A percentile compares a stretch with the other conserved stretches of the same genome.
Evolutionary conservation across 2,888 invertebrate species (phyloP).

Genomic region (Dynastes grantii): DNA sequence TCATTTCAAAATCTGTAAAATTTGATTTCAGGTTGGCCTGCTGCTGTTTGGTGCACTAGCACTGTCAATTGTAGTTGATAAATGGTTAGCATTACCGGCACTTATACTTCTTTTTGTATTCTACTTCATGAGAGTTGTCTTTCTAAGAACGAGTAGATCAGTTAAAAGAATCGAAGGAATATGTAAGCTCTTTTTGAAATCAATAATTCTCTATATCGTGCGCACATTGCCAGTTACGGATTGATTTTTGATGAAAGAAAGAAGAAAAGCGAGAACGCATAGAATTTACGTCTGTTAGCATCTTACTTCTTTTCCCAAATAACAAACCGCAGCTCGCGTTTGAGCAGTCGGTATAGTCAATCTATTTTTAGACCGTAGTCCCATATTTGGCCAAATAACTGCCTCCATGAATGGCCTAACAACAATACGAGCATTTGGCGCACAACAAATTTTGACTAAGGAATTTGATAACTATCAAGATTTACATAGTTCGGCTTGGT

Average conservation of each 20-base stretch:
- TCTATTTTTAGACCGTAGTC: slow-evolving; percentile 82
- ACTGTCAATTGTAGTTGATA: slow-evolving; percentile 80
- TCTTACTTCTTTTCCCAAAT: too few species aligned
- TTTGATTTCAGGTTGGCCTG: slow-evolving; percentile 59
- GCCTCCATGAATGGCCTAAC: slow-evolving; percentile 84
- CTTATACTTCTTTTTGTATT: slow-evolving; percentile 77
- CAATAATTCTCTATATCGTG: neutral
- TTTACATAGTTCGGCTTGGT: slow-evolving; percentile 84
- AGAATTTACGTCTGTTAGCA: too few species aligned
- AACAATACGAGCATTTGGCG: slow-evolving; percentile 82
- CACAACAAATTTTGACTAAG: slow-evolving; percentile 75
- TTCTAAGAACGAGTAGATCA: slow-evolving; percentile 81
- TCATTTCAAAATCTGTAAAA: slow-evolving; percentile 10
- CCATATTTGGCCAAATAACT: slow-evolving; percentile 84
- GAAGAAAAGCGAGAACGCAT: too few species aligned
- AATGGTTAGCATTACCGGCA: slow-evolving; percentile 78
- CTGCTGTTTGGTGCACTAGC: slow-evolving; percentile 79
- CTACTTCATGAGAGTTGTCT: slow-evolving; percentile 77
- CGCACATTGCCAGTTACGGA: too few species aligned
- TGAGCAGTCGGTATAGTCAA: neutral
- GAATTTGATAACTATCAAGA: slow-evolving; percentile 79
- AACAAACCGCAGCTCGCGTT: too few species aligned
- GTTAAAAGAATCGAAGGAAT: slow-evolving; percentile 80
- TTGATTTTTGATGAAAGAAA: too few species aligned
- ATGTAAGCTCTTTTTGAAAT: slow-evolving; percentile 75